Percentiles rank a stretch among this genome's conserved stretches.
phyloP scores from a whole-genome alignment of 2,113 vertebrate species.

The Oryctolagus cuniculus region mOryCun1.1 NC_091432.1:163933001-163933500 shows the following conservation, averaged over 20 bases:
- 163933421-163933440: not conserved
- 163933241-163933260: not conserved
- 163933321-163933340: not conserved
- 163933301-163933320: too few relatives aligned
- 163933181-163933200: not conserved
- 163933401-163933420: not conserved
- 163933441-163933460: not conserved
- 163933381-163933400: not conserved
- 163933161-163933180: not conserved
- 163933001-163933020: too few relatives aligned
- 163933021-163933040: not conserved
- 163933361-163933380: not conserved
- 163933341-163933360: not conserved
- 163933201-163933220: not conserved
- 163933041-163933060: not conserved
- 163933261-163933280: not conserved
- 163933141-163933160: not conserved
- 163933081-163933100: too few relatives aligned
- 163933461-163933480: too few relatives aligned
- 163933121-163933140: not conserved
- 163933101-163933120: not conserved
- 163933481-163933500: not conserved
- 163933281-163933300: not conserved
- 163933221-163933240: not conserved
- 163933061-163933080: not conserved